Base-by-base conservation (phyloP, 2,888 invertebrate species). In the Monopis laevigella region DNA sequence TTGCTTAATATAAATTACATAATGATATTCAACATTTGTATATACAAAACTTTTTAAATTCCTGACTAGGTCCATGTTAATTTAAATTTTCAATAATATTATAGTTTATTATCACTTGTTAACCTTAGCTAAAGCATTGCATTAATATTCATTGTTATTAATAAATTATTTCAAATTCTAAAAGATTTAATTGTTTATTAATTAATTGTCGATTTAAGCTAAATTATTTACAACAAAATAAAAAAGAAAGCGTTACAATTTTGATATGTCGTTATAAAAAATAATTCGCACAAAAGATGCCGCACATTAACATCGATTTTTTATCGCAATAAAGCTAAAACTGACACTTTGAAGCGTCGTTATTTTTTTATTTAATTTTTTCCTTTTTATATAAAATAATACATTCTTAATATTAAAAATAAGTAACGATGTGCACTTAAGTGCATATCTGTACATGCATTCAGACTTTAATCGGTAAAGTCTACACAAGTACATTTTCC, bases 381-480 rank as follows among this genome's bases (percentile, higher is more conserved):
- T 14, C 26, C 35, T 28, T 40, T 44, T 13, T 34, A 26, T 40
- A 34, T 19, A 28, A 34, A 16, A 24, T 26, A 41, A 28, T 39
- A 40, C 21, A 36, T n/a, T n/a, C n/a, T 24, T 39, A 38, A 43
- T 35, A 39, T 24, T 38, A 43, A 40, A 28, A 43, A 14, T 28
- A 39, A 12, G 26, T 36, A 17, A 2, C 8, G 13, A 36, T 21
- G 19, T 32, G 16, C 36, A 36, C 36, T 21, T 34, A 12, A 16
- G 36, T 36, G 36, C 18, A 5, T 5, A 21, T 21, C 36, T 48
- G 78, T 72, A 78, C 78, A 71, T 78, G 73, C 73, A 56, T 57
- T 57, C 59, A 72, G 78, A 74, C 80, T 80, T 80, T 80, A 75
- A 62, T 57, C 58, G 58, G 63, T 74, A 80, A 80, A 80, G 80